phyloP scores from a whole-genome alignment of 2,113 vertebrate species.

The Cheirogaleus medius region DNA sequence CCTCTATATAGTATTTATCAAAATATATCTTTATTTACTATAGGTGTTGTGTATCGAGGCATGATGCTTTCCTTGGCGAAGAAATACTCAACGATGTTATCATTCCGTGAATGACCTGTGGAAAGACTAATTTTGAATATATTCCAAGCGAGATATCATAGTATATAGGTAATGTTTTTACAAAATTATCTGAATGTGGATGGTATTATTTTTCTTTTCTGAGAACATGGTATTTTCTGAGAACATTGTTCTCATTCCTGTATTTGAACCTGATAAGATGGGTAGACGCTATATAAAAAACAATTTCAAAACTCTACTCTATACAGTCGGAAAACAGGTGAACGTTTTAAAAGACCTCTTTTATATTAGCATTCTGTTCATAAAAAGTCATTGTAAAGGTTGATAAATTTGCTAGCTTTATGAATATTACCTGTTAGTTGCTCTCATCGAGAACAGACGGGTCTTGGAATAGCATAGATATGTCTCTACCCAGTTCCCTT shows the following conservation, averaged over 20 bases:
- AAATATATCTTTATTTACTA: background rate
- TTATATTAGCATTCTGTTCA: background rate
- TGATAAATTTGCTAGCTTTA: background rate
- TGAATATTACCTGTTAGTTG: background rate
- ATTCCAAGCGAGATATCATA: background rate
- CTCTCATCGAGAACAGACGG: background rate
- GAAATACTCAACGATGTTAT: background rate
- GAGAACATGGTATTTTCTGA: background rate
- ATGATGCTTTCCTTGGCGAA: conserved; percentile 28
- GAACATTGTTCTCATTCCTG: conserved; percentile 15
- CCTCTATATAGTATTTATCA: background rate
- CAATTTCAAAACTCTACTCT: background rate
- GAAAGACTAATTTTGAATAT: background rate
- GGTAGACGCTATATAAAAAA: background rate
- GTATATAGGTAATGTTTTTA: background rate
- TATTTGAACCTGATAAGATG: background rate
- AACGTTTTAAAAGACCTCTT: background rate
- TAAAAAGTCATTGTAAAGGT: background rate
- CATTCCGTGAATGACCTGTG: background rate
- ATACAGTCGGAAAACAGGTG: background rate
- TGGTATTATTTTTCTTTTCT: background rate
- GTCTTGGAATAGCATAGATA: background rate
- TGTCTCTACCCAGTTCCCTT: background rate
- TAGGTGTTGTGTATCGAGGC: background rate
- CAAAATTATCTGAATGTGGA: conserved; percentile 5